Evolutionary conservation across 2,797 vertebrate genomes (phyloP).

Genomic region (Coranthus polyacanthus): DNA sequence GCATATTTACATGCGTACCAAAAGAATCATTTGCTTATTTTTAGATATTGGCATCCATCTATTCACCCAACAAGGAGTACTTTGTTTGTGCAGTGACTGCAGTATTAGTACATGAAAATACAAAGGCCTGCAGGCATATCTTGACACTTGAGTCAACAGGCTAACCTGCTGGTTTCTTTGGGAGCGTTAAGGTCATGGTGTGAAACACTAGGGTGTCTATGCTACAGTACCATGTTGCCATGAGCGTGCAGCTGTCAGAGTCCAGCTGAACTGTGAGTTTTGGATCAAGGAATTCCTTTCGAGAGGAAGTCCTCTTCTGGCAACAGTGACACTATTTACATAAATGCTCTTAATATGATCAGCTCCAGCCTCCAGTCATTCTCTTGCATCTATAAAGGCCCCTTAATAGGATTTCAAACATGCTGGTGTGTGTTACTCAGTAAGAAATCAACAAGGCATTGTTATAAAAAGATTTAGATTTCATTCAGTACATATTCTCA

Average conservation of each 20-base stretch:
- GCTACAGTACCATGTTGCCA: slow-evolving; percentile 9
- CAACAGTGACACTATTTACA: slow-evolving; percentile 7
- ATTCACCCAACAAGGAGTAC: not conserved
- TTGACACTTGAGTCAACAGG: slow-evolving; percentile 18
- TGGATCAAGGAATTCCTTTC: slow-evolving; percentile 2
- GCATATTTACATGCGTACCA: not conserved
- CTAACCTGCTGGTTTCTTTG: slow-evolving; percentile 24
- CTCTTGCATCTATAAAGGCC: not conserved
- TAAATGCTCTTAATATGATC: not conserved
- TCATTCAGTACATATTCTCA: not conserved
- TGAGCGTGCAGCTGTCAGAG: slow-evolving; percentile 34
- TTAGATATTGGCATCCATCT: not conserved
- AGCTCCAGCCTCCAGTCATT: not conserved
- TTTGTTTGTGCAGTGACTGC: not conserved
- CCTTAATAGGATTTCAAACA: not conserved
- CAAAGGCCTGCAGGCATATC: slow-evolving; percentile 1
- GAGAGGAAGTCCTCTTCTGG: not conserved
- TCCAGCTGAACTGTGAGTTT: slow-evolving; percentile 50
- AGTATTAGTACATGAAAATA: not conserved
- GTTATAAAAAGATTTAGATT: too few relatives aligned
- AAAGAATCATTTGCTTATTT: not conserved
- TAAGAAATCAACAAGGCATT: too few relatives aligned
- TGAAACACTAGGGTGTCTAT: slow-evolving; percentile 6
- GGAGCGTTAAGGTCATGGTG: slow-evolving; percentile 23
- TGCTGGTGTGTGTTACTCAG: not conserved